phyloP scores from a whole-genome alignment of 2,888 invertebrate genomes.

The Lutraria lutraria region DNA sequence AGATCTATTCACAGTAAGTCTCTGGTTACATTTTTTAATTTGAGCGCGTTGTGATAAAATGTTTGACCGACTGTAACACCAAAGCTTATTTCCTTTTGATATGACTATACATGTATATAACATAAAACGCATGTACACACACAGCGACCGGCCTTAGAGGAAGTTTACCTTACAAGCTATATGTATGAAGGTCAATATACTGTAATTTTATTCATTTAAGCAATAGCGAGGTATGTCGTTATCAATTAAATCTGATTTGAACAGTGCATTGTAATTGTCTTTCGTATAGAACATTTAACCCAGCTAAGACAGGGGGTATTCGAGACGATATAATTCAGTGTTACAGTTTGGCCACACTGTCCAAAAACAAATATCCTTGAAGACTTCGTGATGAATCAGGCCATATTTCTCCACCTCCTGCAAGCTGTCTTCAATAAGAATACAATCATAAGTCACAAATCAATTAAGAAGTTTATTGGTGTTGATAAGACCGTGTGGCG shows the following conservation, averaged over 20 bases:
- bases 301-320: background rate
- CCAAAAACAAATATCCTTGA: background rate
- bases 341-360: background rate
- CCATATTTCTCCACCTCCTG: slow-evolving; percentile 2
- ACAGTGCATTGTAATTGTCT: background rate
- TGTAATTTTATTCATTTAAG: background rate
- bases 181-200: background rate
- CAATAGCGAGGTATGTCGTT: background rate
- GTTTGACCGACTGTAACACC: too few species aligned
- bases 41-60: too few species aligned
- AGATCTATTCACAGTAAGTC: too few species aligned
- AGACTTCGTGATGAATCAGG: background rate
- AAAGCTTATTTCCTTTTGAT: too few species aligned
- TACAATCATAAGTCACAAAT: background rate
- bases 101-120: too few species aligned
- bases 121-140: too few species aligned
- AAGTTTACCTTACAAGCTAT: background rate
- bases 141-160: background rate
- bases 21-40: too few species aligned
- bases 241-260: background rate
- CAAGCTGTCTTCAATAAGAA: background rate
- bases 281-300: background rate
- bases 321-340: background rate
- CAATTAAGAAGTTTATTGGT: too few species aligned
- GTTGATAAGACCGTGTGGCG: background rate